Evolutionary conservation across 2,888 invertebrate genomes (phyloP), one percentile per base, ranked within the genome.

Genomic region (Pseudanteris insignis): DNA sequence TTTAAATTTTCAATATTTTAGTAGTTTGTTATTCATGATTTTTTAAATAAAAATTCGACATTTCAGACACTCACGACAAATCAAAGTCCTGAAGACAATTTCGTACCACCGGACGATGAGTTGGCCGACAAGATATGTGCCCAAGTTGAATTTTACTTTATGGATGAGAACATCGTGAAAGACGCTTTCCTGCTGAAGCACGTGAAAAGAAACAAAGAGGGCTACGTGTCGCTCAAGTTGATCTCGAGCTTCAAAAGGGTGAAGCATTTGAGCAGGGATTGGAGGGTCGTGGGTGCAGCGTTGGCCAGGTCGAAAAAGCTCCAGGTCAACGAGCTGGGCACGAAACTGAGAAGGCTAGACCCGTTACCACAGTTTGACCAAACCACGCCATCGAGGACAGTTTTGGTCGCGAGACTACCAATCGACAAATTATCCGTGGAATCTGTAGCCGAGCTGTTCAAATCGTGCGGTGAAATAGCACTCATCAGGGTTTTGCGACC

Each of bases 161-260:
- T 94, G 60, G 94, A 97, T 76, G 93, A 92, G 40, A 95, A 94
- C 79, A 93, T 97, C 67, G 88, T 94, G 2, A 96, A 96, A 78
- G 96, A 97, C 77, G 94, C 96, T 8, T 97, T 97, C 81, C 84
- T 97, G 33, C 81, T 96, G 63, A 97, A 97, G 78, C 96, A 96
- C 78, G 95, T 96, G 12, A 88, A 93, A 50, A 86, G 96, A 44
- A 96, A 96, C 81, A 96, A 95, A 81, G 95, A 95, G 81, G 96
- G 96, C 11, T 96, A 90, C 81, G 96, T 97, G 9, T 95, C 94
- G 44, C 83, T 97, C 43, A 97, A 96, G 80, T 83, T 97, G 51
- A 93, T 97, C 67, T 94, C 96, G 8, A 95, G 95, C 74, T 96
- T 97, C 80, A 94, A 96, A 76, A 87, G 94, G 62, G 94, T 97